Evolutionary conservation across 2,797 vertebrate genomes (phyloP), one percentile per base, ranked within the genome.

Genomic region (Ambastaia sidthimunki): DNA sequence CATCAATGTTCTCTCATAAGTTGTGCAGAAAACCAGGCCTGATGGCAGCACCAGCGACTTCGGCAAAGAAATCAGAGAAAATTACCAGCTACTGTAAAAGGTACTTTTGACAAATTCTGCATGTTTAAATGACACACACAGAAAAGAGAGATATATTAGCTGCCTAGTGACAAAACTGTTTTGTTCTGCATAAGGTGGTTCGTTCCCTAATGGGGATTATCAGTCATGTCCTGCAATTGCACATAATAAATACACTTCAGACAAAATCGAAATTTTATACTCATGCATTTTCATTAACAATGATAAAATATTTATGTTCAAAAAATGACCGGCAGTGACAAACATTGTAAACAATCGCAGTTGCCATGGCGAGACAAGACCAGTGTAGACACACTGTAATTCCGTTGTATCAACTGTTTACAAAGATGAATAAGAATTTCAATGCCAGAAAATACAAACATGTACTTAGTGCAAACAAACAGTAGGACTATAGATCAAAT

Each of bases 391-490:
- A 37, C 34, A 37, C 10, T 44, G 1, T 44, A 44, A 44, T 44
- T 44, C 9, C 9, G 2, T 44, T 44, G 9, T 44, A 44, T 11
- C 41, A 62, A 18, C 28, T 18, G 25, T 62, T 31, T 18, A 62
- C 23, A 62, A 62, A 62, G 15, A 62, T 0, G 4, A 31, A 59
- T 1, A 25, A 60, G 11, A 62, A 62, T 16, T n/a, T n/a, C 75
- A 59, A 10, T 2, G 13, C 25, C 59, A 44, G 19, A 13, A 74
- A 47, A 37, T 37, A 57, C 85, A 69, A 66, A 65, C 31, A 63
- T 4, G 1, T 10, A 37, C 16, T 65, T 65, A 11, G 41, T 44
- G 41, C 41, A 12, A 19, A 18, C 60, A 44, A 67, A 68, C 4
- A 11, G 47, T 9, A 21, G 23, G 3, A 55, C 16, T 54, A 23